These are phyloP conservation scores for Nephrotoma guestfalica DNA, from an alignment of 2,888 invertebrate genomes.

Conservation along the genomic window DNA sequence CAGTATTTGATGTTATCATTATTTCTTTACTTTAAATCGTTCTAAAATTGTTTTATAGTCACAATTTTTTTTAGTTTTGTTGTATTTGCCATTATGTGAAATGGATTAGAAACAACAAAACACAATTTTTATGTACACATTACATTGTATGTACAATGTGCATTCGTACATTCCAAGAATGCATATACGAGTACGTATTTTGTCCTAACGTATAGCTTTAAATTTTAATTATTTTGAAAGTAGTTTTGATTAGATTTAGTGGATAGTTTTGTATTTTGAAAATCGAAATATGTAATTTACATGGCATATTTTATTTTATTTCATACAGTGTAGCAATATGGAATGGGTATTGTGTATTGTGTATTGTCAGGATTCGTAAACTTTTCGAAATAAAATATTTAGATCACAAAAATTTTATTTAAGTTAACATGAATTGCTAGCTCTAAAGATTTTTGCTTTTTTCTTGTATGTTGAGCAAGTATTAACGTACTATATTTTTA, in stretches of 20 bases:
- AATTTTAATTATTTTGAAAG: neutral
- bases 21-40: neutral
- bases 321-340: no score
- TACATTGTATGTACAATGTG: neutral
- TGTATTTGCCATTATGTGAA: neutral
- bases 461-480: no score
- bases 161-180: neutral
- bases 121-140: neutral
- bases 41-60: neutral
- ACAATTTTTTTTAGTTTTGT: neutral
- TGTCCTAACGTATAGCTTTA: neutral
- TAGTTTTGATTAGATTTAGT: neutral
- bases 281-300: neutral
- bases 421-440: no score
- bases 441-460: no score
- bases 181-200: neutral
- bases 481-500: no score
- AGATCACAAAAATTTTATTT: no score
- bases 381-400: no score
- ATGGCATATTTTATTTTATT: no score
- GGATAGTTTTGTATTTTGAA: neutral
- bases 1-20: neutral
- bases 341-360: no score
- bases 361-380: no score
- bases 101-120: neutral